Evolutionary conservation across 2,797 vertebrate species (phyloP), one percentile per base, ranked within the genome.

Genomic region (Rhadinocentrus ornatus): DNA sequence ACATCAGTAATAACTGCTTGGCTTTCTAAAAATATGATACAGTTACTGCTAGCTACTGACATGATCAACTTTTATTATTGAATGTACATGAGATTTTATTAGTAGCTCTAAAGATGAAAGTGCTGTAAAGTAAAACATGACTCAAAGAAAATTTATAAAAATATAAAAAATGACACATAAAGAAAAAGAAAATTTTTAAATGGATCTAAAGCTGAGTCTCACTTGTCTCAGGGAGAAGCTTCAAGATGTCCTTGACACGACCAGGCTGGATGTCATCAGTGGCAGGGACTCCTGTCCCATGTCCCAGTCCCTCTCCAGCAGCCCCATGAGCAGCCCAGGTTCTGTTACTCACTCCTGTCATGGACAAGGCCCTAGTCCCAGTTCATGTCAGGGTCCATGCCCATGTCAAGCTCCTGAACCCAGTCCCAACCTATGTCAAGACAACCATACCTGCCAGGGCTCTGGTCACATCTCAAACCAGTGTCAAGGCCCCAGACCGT

Each of bases 211-310:
- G 7, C 11, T 26, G 27, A 29, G 1, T 31, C 15, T 60, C 50
- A 9, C 15, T 53, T 35, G 52, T 77, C 4, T 46, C 39, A 99
- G 98, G 68, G 96, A 97, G 88, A 99, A 99, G 91, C 95, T 99
- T 57, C 95, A 95, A 27, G 97, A 99, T 66, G 94, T 99, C 86
- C 93, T 99, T 9, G 96, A 95, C 60, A 87, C 89, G 2, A 93
- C 94, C 75, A 93, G 86, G 63, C 81, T 96, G 81, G 95, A 96
- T 0, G 67, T 92, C 50, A 80, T 85, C 0, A 86, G 94, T 54
- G 94, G 87, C 4, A 91, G 95, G 64, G 94, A 95, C 69, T 2
- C 74, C 26, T 94, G 93, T 37, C 90, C 91, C 65, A 72, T 94
- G 85, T 81, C 91, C 35, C 92, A 91, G 41, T 86, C 83, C 58